phyloP scores from a whole-genome alignment of 2,888 invertebrate species.

The Malthinus flaveolus region DNA sequence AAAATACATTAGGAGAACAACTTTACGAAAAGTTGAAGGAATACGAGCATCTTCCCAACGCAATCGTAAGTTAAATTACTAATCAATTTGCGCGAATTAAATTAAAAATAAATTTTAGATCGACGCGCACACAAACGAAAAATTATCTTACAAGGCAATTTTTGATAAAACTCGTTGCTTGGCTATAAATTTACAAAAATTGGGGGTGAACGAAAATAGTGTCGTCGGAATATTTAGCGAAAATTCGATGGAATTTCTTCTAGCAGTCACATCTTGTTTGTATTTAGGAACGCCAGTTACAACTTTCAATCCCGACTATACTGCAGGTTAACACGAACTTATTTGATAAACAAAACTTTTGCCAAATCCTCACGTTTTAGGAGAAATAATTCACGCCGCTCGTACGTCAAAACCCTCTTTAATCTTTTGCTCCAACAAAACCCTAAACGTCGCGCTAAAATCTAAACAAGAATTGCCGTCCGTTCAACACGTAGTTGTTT shows the following conservation, averaged over 20 bases:
- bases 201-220: slow-evolving; percentile 58
- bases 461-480: slow-evolving; percentile 56
- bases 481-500: slow-evolving; percentile 60
- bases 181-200: slow-evolving; percentile 44
- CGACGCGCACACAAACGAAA: not conserved
- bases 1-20: slow-evolving; percentile 8
- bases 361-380: slow-evolving; percentile 58
- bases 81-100: not conserved
- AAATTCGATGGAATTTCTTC: slow-evolving; percentile 60
- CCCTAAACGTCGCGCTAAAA: slow-evolving; percentile 59
- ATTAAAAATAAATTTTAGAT: slow-evolving; percentile 2
- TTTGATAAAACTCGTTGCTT: slow-evolving; percentile 2
- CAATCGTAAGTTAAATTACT: slow-evolving; percentile 8
- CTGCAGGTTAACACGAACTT: slow-evolving; percentile 51
- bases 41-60: not conserved
- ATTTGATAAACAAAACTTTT: not conserved
- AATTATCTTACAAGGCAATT: not conserved
- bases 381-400: slow-evolving; percentile 57
- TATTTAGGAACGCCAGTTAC: slow-evolving; percentile 59
- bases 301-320: slow-evolving; percentile 61
- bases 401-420: slow-evolving; percentile 68
- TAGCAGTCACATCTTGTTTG: slow-evolving; percentile 56
- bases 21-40: not conserved
- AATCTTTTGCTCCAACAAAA: slow-evolving; percentile 64
- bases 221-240: slow-evolving; percentile 60